These are phyloP conservation scores for Drosophila koepferae DNA, from an alignment of 2,888 invertebrate genomes.

Conservation along the genomic window DNA sequence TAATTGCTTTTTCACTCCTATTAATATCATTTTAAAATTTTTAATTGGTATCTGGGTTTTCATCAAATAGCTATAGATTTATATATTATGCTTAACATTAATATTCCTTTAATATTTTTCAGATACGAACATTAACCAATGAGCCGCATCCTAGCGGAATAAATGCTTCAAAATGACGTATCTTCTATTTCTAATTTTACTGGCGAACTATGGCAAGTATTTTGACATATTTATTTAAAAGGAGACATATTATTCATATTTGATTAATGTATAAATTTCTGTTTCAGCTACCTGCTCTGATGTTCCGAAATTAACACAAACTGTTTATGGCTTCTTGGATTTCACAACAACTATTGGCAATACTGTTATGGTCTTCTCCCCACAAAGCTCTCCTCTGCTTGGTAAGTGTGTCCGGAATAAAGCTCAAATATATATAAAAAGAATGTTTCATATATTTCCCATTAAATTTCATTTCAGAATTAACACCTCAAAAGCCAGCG, in stretches of 20 bases:
- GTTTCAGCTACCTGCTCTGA: constrained; percentile 52
- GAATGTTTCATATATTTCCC: not conserved
- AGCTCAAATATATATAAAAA: not conserved
- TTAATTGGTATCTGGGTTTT: too few relatives aligned
- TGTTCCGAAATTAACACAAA: constrained; percentile 90
- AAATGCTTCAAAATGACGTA: constrained; percentile 11
- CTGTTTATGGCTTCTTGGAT: constrained; percentile 96
- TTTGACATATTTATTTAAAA: not conserved
- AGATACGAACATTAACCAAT: constrained; percentile 4
- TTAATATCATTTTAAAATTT: too few relatives aligned
- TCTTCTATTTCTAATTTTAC: constrained; percentile 6
- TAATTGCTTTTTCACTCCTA: too few relatives aligned
- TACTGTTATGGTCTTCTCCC: constrained; percentile 97
- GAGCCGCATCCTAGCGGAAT: not conserved
- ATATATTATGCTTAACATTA: too few relatives aligned
- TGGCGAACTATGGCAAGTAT: constrained; percentile 1
- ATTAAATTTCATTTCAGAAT: constrained; percentile 37
- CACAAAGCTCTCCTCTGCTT: constrained; percentile 91
- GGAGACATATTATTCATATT: not conserved
- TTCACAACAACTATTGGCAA: constrained; percentile 97
- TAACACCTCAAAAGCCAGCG: constrained; percentile 37
- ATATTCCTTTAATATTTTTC: not conserved
- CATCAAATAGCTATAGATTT: too few relatives aligned
- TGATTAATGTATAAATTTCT: not conserved
- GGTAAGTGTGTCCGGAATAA: constrained; percentile 85